Conservation (phyloP, 1,140 invertebrate species). For the Meloidogyne chitwoodi region DNA sequence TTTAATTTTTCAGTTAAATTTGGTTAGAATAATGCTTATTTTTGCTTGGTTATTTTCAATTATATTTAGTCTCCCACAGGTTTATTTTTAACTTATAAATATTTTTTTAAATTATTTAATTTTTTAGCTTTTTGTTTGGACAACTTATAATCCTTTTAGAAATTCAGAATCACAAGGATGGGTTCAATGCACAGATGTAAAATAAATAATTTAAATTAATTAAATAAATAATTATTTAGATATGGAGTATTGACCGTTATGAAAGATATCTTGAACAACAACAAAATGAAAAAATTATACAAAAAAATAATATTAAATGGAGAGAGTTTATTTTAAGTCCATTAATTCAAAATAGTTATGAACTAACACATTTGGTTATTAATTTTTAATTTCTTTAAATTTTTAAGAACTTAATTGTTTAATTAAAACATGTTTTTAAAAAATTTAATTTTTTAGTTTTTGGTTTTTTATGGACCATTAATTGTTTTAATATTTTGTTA, state of each 20-base stretch:
- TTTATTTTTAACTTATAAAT: not conserved
- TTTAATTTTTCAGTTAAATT: constrained; percentile 2
- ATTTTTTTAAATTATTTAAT: not conserved
- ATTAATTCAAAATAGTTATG: constrained; percentile 32
- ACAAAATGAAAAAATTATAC: not conserved
- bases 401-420: not conserved
- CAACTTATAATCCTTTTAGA: constrained; percentile 32
- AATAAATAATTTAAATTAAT: not conserved
- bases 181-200: constrained; percentile 51
- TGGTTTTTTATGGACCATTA: constrained; percentile 58
- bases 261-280: constrained; percentile 3
- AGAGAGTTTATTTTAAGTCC: not conserved
- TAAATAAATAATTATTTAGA: not conserved
- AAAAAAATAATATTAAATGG: not conserved
- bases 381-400: not conserved
- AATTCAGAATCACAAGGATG: constrained; percentile 23
- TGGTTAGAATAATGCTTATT: constrained; percentile 12
- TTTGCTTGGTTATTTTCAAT: constrained; percentile 40
- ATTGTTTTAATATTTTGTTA: constrained; percentile 48
- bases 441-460: constrained; percentile 33
- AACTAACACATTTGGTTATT: constrained; percentile 28
- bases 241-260: constrained; percentile 25
- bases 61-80: constrained; percentile 38
- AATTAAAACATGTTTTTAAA: not conserved
- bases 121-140: constrained; percentile 36